A percentile compares a stretch with the other conserved stretches of the same genome.
Evolutionary conservation across 1,140 invertebrate species (phyloP).

Genomic region (Asbolus verrucosus): DNA sequence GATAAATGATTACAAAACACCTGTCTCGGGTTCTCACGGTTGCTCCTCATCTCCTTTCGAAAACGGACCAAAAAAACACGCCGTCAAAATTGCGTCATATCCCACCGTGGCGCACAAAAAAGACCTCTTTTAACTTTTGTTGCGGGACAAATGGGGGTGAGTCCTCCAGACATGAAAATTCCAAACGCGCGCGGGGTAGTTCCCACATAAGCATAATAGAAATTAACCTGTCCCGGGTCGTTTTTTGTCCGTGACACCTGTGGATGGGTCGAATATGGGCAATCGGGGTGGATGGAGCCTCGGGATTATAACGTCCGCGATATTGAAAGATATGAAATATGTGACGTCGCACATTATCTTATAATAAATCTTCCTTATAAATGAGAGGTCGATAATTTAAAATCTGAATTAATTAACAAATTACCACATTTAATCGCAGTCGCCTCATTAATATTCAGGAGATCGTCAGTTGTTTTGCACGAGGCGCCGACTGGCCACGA

Average conservation of each 20-base stretch:
- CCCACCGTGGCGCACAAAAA: not conserved
- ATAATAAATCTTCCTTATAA: conserved; percentile 4
- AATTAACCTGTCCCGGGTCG: conserved; percentile 59
- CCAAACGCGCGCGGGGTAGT: conserved; percentile 44
- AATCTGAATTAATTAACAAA: conserved; percentile 58
- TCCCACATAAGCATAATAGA: conserved; percentile 62
- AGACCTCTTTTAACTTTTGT: conserved; percentile 1
- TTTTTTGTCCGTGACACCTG: conserved; percentile 37
- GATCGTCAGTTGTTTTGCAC: conserved; percentile 53
- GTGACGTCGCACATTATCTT: conserved; percentile 1
- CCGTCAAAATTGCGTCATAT: conserved; percentile 20
- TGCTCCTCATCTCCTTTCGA: conserved; percentile 33
- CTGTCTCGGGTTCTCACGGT: conserved; percentile 59
- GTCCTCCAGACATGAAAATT: conserved; percentile 29
- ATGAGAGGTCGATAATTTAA: conserved; percentile 36
- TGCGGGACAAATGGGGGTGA: conserved; percentile 1
- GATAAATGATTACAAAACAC: conserved; percentile 58
- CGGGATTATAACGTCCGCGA: too few species aligned
- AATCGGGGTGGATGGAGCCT: too few species aligned
- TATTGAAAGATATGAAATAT: conserved; percentile 7
- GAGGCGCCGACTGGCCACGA: conserved; percentile 49
- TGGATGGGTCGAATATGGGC: too few species aligned
- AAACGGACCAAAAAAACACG: conserved; percentile 7
- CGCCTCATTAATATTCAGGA: conserved; percentile 53
- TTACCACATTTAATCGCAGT: conserved; percentile 48